Evolutionary conservation across 2,888 invertebrate genomes (phyloP), one percentile per base, ranked within the genome.

Genomic region (Tipula helvola): DNA sequence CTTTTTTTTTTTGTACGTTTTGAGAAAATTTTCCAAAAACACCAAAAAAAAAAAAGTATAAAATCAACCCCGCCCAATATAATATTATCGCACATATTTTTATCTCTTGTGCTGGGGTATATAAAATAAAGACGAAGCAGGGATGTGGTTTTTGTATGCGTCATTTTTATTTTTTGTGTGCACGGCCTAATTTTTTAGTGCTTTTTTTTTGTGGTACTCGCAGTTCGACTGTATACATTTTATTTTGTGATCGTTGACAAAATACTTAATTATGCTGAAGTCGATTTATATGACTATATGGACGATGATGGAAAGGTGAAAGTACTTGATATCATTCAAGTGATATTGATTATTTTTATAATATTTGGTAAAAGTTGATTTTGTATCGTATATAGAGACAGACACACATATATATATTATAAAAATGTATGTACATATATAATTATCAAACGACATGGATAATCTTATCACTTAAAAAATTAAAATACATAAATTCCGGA

Each of bases 281-380:
- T 71, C 71, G 28, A 71, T 71, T 71, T 71, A 71, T 28, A 39
- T 84, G 13, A 36, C 39, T 84, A 39, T 84, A 84, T 84, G 84
- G 71, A 39, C 41, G 84, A 84, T 84, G 84, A 84, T 84, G 84
- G 84, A 39, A 84, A 84, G 84, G 84, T 84, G 84, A 84, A 84
- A 84, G 84, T 84, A 84, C 84, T 84, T 84, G 84, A 71, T 71
- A 71, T 71, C 71, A 71, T 71, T 71, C 71, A 71, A 71, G 71
- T 71, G 71, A 71, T 71, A 71, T 71, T 71, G 71, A 71, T 71
- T 71, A 71, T 28, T 28, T 18, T 28, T 28, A 39, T 39, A 28
- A 71, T 71, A 28, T 71, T 71, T 71, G 71, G 71, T 71, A 71
- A 71, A 71, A 71, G 71, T 28, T 71, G 71, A 71, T 71, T 71